Conservation (phyloP, 2,888 invertebrate genomes). For the Netelia inedita region DNA sequence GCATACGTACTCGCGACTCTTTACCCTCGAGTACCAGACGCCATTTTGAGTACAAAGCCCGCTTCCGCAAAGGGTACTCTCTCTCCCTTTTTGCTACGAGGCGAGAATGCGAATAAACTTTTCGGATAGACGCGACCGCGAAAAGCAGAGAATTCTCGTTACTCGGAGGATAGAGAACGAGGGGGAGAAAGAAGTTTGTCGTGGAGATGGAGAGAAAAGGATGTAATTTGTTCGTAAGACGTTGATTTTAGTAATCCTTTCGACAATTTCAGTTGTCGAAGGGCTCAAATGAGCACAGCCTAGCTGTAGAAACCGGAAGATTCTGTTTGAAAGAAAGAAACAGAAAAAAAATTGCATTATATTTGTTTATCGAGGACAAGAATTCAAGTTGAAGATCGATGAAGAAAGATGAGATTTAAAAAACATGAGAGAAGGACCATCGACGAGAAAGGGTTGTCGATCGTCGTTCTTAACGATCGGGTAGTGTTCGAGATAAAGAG, state of each 20-base stretch:
- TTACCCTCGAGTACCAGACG: conserved; percentile 54
- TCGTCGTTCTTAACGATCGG: too few relatives aligned
- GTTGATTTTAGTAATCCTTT: too few relatives aligned
- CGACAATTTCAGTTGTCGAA: not conserved
- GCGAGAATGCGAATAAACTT: not conserved
- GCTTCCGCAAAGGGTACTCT: conserved; percentile 18
- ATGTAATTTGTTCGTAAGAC: not conserved
- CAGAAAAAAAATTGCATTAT: too few relatives aligned
- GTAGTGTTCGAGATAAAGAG: too few relatives aligned
- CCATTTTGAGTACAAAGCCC: conserved; percentile 59
- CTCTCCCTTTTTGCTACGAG: conserved; percentile 13
- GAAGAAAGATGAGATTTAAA: too few relatives aligned
- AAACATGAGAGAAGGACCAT: too few relatives aligned
- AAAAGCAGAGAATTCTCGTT: not conserved
- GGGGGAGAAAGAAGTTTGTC: too few relatives aligned
- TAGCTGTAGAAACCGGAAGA: not conserved
- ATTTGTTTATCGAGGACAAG: too few relatives aligned
- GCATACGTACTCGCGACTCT: conserved; percentile 20
- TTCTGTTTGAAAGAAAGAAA: too few relatives aligned
- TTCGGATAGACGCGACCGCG: not conserved
- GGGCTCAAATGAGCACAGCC: not conserved
- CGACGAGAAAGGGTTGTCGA: too few relatives aligned
- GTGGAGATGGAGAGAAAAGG: not conserved
- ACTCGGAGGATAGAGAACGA: not conserved
- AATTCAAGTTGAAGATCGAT: too few relatives aligned